Base-by-base conservation (phyloP, 1,140 invertebrate species). In the Steinernema feltiae region DNA sequence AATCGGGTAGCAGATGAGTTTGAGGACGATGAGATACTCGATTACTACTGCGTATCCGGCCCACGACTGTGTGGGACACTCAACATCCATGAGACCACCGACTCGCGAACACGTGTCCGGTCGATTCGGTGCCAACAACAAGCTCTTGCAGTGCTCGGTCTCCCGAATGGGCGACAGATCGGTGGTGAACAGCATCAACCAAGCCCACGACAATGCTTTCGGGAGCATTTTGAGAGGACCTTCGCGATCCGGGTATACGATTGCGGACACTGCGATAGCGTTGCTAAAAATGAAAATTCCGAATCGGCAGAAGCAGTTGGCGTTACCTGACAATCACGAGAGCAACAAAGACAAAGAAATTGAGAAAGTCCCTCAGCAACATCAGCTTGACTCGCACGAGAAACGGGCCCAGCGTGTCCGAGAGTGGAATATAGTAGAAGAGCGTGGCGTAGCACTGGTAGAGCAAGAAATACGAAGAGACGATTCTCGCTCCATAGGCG, bases 391-490 rank as follows among this genome's bases (percentile, higher is more conserved):
- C 76, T 41, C 84, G 72, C 31, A 85, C 78, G 35, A 85, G 70
- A 46, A 85, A 75, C 1, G 81, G 84, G 18, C 83, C 83, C 15
- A 86, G 77, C 17, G 79, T 48, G 30, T 81, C 74, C 18, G 78
- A 84, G 17, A 86, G 71, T 1, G 84, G 82, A 41, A 83, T 75
- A 48, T 85, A 85, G 48, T 81, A 77, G 73, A 86, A 84, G 17
- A 85, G 72, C 31, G 84, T 85, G 12, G 77, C 70, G 73, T 85
- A 86, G 70, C 81, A 85, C 75, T 82, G 76, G 71, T 86, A 85
- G 24, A 85, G 73, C 24, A 85, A 72, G 35, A 86, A 84, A 72
- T 80, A 75, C n/a, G 83, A 46, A 48, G 77, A 83, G 17, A 80
- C 41, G 7, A 79, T 73, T 70, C 78, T 73, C 3, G 75, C 41